phyloP scores from a whole-genome alignment of 2,113 vertebrate genomes.

The Otocyon megalotis region DNA sequence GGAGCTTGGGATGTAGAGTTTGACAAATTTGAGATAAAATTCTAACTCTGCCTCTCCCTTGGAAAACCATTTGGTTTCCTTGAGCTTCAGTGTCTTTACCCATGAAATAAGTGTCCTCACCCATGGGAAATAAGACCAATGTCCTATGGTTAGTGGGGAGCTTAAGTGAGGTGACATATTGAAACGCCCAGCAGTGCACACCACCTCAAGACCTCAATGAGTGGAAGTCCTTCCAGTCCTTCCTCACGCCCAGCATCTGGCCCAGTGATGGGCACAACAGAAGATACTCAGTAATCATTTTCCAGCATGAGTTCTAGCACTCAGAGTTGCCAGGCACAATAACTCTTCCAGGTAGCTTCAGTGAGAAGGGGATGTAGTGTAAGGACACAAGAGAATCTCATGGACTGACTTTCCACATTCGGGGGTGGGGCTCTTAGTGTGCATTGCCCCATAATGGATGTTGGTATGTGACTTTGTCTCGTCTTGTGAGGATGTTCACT shows the following conservation, averaged over 20 bases:
- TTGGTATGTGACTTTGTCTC: background rate
- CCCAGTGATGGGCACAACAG: background rate
- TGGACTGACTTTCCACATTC: background rate
- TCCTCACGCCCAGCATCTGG: background rate
- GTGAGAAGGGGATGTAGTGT: background rate
- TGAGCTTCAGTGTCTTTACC: background rate
- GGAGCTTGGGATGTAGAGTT: background rate
- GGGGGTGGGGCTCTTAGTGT: background rate
- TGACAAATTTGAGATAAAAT: conserved; percentile 37
- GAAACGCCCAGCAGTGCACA: background rate
- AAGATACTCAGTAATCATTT: background rate
- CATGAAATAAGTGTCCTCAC: background rate
- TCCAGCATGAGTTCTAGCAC: background rate
- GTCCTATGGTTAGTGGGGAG: background rate
- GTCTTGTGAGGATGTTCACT: background rate
- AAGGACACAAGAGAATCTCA: background rate
- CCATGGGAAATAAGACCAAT: background rate
- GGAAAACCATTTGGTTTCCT: background rate
- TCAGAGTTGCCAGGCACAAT: background rate
- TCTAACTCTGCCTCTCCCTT: background rate
- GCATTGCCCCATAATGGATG: too few relatives aligned
- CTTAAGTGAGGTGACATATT: background rate
- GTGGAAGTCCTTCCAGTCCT: background rate
- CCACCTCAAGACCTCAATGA: background rate
- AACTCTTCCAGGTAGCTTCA: background rate